Base-by-base conservation (phyloP, 1,140 invertebrate genomes). In the Orchesella cincta region DNA sequence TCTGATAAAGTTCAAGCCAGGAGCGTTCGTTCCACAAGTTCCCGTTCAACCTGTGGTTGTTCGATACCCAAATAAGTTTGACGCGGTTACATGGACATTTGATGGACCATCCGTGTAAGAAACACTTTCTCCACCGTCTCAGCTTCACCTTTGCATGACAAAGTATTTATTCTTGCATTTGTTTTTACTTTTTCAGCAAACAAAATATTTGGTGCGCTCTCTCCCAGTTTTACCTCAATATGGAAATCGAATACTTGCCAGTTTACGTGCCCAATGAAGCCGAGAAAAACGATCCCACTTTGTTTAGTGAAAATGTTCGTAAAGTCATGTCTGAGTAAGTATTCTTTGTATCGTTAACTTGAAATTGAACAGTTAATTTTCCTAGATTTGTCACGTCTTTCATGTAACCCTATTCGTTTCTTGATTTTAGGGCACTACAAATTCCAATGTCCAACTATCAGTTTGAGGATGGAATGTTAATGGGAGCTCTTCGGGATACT, bases 51-150 rank as follows among this genome's bases (percentile, higher is more conserved):
- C 96, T 0, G 94, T 98, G 8, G 92, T 94, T 80, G 91, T 98
- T 71, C 89, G 93, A 73, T 98, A 98, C 86, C 94, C 93, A 0
- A 98, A 98, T 84, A 92, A 92, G 84, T 87, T 93, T 81, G 95
- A 98, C 84, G 96, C 95, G 1, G 91, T 96, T 51, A 96, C 95
- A 0, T 98, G 96, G 96, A 98, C 96, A 2, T 98, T 96, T 96
- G 94, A 97, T 86, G 96, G 96, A 76, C 94, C 95, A 78, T 93
- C 93, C 86, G 93, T 93, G 94, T 97, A 88, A 93, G 93, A 26
- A 28, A 29, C 54, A 46, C 5, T 8, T 8, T 46, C 39, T 20
- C 62, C 16, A 51, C 2, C 62, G 8, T 5, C 28, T 14, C 26
- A 54, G 33, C 16, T 33, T 76, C 8, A 79, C 3, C 36, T 16